Base-by-base conservation (phyloP, 2,888 invertebrate species). In the Sinhomidia bicolor region DNA sequence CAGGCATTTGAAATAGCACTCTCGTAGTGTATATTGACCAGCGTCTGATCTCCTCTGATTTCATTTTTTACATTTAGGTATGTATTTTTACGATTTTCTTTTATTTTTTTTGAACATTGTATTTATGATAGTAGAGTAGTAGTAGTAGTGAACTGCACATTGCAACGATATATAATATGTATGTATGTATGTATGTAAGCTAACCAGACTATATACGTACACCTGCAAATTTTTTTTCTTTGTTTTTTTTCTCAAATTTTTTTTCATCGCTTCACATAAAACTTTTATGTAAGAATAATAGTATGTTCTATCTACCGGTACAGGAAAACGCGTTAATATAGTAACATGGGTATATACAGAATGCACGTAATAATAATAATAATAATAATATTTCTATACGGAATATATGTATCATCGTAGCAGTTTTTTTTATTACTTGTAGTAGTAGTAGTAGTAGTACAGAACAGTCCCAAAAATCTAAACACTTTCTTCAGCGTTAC, bases 1-100 rank as follows among this genome's bases (percentile, higher is more conserved):
- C 87, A 87, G 87, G 87, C 87, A 87, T 76, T 87, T 86, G 87
- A 87, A 87, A 76, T 87, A 87, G 87, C 87, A 87, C 87, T 87
- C 87, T 87, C 87, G 76, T 80, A 85, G 62, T 65, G 57, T 83
- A 47, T 78, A 41, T 80, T 80, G 80, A 80, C 85, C 79, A 86
- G 71, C 74, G 71, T 80, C 51, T 86, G 47, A 44, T 23, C 62
- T 71, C 71, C 23, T 84, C n/a, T 76, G 20, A 36, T 57, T 41
- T 7, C 47, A 26, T 26, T 57, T 36, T 60, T 20, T 17, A 29
- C n/a, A 17, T 79, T 78, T 60, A 62, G 7, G 1, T 60, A 26
- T 14, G 29, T 60, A 60, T 74, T 74, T 54, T 82, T 23, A 26
- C 29, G 82, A n/a, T 68, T 82, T 68, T 82, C 65, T 44, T 32